Base-by-base conservation (phyloP, 2,113 vertebrate species). In the Cyanoramphus novaezelandiae region DNA sequence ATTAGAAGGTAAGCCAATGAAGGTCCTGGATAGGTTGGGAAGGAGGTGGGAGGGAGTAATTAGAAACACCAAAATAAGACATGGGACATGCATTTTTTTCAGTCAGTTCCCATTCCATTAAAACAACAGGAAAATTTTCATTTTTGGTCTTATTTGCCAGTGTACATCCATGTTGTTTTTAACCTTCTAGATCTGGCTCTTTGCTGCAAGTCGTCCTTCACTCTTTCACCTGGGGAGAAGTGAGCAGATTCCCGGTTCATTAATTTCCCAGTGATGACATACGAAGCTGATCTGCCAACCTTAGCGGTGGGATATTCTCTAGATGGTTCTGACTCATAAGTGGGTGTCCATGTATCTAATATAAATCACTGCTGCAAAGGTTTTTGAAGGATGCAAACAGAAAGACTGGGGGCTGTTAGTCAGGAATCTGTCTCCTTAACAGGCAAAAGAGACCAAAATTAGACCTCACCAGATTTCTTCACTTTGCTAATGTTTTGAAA, bases 321-420 rank as follows among this genome's bases (percentile, higher is more conserved):
- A 41, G 50, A 63, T 87, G 82, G 39, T 47, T 97, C 88, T 90
- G 92, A 95, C 82, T 96, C 86, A 77, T 49, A 71, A 85, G 82
- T 88, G 91, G 69, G 84, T 93, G 90, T 94, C 57, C 90, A 84
- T 80, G 64, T 65, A 84, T 55, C 80, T 77, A 68, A 80, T 44
- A 59, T 88, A 92, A 96, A 90, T 95, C 93, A 96, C 4, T 28
- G 59, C 88, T 76, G 76, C 74, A 97, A 92, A 86, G 78, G 74
- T 37, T 86, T 82, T 59, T 90, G 86, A 83, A 93, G 79, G 88
- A 87, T 76, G 82, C 62, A 85, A 93, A 79, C 93, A 87, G 74
- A 91, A 93, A 95, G 81, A 72, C 88, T 93, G 86, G 53, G 82
- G 91, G 86, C 69, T 96, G 69, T 71, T 86, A 86, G 76, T 96